Conservation (phyloP, 2,888 invertebrate species). For the Caenorhabditis sp. region DNA sequence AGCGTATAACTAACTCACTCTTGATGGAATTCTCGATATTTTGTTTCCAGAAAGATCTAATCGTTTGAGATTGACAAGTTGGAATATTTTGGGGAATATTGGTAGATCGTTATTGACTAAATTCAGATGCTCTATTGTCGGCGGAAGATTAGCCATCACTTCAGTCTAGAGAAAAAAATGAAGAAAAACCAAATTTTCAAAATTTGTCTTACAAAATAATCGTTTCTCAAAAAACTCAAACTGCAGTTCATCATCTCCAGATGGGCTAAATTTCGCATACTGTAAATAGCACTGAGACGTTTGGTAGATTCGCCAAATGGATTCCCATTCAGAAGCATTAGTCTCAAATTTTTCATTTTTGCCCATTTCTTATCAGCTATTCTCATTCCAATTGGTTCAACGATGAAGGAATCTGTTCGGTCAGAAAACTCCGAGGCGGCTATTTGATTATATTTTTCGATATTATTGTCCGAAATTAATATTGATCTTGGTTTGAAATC, state of each 20-base stretch:
- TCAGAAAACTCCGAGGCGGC: slow-evolving; percentile 1
- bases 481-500: slow-evolving; percentile 24
- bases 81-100: background rate
- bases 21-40: background rate
- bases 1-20: background rate
- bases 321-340: slow-evolving; percentile 15
- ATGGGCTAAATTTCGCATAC: background rate
- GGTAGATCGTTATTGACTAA: background rate
- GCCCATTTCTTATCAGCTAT: slow-evolving; percentile 18
- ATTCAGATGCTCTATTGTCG: background rate
- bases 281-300: background rate
- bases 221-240: no score
- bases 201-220: no score
- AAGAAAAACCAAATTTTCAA: background rate
- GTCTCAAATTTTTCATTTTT: slow-evolving; percentile 6
- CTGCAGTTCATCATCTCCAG: background rate
- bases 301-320: slow-evolving; percentile 3
- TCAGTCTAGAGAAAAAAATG: no score
- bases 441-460: background rate
- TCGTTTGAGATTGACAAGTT: background rate
- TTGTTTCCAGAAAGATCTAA: background rate
- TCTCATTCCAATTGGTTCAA: slow-evolving; percentile 13
- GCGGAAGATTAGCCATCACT: background rate
- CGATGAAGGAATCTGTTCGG: background rate
- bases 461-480: background rate